Conservation (phyloP, 2,797 vertebrate genomes). For the Allenopithecus nigroviridis region DNA sequence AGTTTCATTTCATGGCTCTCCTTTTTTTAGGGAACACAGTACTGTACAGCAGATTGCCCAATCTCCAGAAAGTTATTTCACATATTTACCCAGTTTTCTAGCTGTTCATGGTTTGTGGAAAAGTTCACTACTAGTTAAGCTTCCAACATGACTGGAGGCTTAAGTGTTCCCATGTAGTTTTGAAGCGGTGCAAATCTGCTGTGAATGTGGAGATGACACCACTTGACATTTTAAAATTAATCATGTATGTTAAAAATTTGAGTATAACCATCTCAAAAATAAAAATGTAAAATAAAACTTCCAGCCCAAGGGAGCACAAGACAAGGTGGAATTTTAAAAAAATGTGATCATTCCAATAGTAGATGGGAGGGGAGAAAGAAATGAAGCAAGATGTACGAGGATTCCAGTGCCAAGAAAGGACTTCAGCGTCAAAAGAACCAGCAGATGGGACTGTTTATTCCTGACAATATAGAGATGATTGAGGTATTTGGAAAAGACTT, state of each 20-base stretch:
- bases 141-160: slow-evolving; percentile 25
- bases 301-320: slow-evolving; percentile 24
- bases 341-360: not conserved
- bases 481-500: slow-evolving; percentile 72
- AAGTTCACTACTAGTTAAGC: slow-evolving; percentile 35
- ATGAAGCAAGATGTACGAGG: not conserved
- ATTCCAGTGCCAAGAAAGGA: slow-evolving; percentile 52
- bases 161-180: not conserved
- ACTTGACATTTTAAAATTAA: slow-evolving; percentile 54
- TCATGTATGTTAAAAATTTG: slow-evolving; percentile 10
- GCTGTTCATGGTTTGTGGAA: not conserved
- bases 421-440: not conserved
- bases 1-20: not conserved
- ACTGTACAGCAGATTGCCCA: not conserved
- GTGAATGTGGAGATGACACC: not conserved
- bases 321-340: not conserved
- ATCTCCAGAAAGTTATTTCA: slow-evolving; percentile 11
- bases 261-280: slow-evolving; percentile 40
- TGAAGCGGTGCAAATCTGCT: slow-evolving; percentile 29
- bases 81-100: slow-evolving; percentile 14
- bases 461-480: slow-evolving; percentile 70
- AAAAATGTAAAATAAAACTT: slow-evolving; percentile 53
- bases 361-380: not conserved
- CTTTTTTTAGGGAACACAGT: not conserved
- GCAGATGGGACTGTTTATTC: slow-evolving; percentile 69